Base-by-base conservation (phyloP, 2,888 invertebrate species). In the Tetanocera ferruginea region DNA sequence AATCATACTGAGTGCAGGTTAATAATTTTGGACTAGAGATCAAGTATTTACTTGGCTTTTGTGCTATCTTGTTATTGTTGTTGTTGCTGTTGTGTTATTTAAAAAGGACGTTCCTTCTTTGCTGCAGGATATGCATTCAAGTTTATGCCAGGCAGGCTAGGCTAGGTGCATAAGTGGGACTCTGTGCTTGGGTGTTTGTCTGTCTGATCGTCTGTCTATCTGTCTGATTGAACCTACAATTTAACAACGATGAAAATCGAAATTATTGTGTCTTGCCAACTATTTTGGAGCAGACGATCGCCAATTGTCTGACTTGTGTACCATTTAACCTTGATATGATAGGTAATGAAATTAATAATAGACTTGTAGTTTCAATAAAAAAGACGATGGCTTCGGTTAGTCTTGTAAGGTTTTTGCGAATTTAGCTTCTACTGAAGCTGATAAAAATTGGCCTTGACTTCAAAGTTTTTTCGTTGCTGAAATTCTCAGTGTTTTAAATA, bases 211-310 rank as follows among this genome's bases (percentile, higher is more conserved):
- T 69, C 23, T 28, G 43, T 51, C 28, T 28, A 51, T 49, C 9
- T 69, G 52, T 51, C 11, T 49, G 49, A 49, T 14, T 25, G n/a
- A 51, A 51, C 69, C 69, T 51, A 28, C 25, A 43, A 69, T 52
- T 69, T 69, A 9, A 17, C 52, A 14, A n/a, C 69, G 69, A 69
- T 69, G 23, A n/a, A 69, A 69, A 69, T 69, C 69, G 52, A 69
- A 69, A 51, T 69, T 51, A 69, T 69, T 67, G 67, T 34, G 19
- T 49, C 17, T 60, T 28, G 25, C 17, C 28, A 28, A 43, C 43
- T 6, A 28, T 60, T 60, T 28, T 14, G 60, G 11, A 43, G 1
- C 51, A 28, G 69, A 23, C 69, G 28, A 51, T 49, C 11, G 25
- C 17, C 28, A 69, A 25, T 69, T 51, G 11, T 51, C n/a, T 69